Conservation (phyloP, 2,113 vertebrate genomes). For the Seriola aureovittata region DNA sequence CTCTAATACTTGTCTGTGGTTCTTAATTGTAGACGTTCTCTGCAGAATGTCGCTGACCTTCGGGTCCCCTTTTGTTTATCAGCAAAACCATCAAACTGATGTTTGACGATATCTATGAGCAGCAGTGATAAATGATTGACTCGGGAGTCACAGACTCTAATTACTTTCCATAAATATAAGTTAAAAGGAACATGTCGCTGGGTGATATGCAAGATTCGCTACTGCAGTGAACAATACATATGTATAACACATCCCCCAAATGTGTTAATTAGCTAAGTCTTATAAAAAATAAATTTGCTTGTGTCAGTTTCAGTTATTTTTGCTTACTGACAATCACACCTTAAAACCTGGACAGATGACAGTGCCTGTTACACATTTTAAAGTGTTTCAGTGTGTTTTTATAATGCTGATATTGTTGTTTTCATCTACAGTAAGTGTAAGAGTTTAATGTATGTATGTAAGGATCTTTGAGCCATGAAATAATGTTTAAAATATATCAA, state of each 20-base stretch:
- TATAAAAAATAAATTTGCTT: background rate
- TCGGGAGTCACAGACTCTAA: constrained; percentile 44
- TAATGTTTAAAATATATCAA: background rate
- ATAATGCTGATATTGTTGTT: background rate
- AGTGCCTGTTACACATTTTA: background rate
- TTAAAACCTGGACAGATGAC: background rate
- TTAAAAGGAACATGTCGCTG: constrained; percentile 23
- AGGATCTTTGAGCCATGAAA: background rate
- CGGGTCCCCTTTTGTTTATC: constrained; percentile 66
- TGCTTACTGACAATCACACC: background rate
- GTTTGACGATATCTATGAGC: constrained; percentile 61
- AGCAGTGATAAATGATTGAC: constrained; percentile 52
- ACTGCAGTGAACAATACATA: background rate
- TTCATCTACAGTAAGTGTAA: background rate
- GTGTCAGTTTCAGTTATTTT: background rate
- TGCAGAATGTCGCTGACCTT: constrained; percentile 73
- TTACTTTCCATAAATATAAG: constrained; percentile 33
- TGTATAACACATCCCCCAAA: background rate
- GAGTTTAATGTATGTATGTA: background rate
- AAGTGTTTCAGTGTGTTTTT: background rate
- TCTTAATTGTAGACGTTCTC: constrained; percentile 74
- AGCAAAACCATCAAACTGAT: constrained; percentile 65
- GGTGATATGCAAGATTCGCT: background rate
- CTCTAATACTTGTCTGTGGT: constrained; percentile 62
- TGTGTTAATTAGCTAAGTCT: constrained; percentile 20